Percentiles rank a stretch among this genome's conserved stretches.
Conservation (phyloP, 2,888 invertebrate species). For the Neuroscelio doddi region DNA sequence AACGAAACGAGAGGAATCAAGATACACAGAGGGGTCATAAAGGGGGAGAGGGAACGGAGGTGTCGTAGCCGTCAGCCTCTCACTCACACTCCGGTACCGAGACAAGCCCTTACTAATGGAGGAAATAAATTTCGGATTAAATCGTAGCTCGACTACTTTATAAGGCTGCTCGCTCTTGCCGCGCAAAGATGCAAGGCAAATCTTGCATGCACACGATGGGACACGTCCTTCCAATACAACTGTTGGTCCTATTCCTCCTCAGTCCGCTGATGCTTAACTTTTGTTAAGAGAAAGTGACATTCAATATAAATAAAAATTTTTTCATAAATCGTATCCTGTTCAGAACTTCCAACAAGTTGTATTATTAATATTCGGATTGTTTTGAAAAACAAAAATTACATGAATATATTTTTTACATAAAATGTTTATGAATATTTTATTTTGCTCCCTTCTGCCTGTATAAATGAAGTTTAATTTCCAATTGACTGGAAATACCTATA, state of each 20-base stretch:
- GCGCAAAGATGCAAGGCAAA: constrained; percentile 55
- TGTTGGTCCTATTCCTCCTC: constrained; percentile 51
- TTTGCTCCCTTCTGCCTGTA: no score
- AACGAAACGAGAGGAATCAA: constrained; percentile 31
- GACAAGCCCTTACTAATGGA: constrained; percentile 73
- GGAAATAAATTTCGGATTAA: constrained; percentile 72
- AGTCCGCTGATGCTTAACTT: constrained; percentile 16
- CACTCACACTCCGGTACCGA: constrained; percentile 66
- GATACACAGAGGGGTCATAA: constrained; percentile 13
- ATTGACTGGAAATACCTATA: no score
- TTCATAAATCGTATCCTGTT: neutral
- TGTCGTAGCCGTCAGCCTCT: constrained; percentile 63
- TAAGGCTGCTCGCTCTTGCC: constrained; percentile 65
- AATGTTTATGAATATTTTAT: no score
- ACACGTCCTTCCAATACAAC: constrained; percentile 53
- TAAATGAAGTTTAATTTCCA: no score
- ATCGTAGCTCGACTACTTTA: constrained; percentile 72
- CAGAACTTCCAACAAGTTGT: neutral
- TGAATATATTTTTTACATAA: neutral
- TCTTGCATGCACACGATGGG: constrained; percentile 56
- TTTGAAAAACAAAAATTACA: no score
- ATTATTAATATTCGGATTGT: neutral
- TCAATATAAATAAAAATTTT: neutral
- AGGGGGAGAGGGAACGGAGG: constrained; percentile 26
- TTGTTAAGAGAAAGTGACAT: neutral